Percentiles rank a stretch among this genome's conserved stretches.
phyloP scores from a whole-genome alignment of 1,140 invertebrate species.

The Drosophila pachea region DNA sequence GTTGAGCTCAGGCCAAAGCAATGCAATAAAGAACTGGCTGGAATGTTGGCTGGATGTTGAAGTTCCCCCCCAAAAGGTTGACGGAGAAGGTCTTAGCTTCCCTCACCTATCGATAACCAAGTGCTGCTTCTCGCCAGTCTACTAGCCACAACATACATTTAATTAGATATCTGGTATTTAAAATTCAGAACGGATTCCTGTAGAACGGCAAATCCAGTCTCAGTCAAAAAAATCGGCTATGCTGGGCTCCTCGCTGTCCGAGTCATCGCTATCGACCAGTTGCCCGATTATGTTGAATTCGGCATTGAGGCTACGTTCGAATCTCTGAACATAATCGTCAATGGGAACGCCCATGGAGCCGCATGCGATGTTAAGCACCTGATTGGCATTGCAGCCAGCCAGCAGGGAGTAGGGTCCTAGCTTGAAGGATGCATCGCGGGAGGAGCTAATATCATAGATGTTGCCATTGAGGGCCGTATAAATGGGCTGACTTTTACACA shows the following conservation, averaged over 20 bases:
- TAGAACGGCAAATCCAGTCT: neutral
- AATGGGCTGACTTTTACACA: constrained; percentile 20
- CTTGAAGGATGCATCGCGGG: constrained; percentile 23
- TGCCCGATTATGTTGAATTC: constrained; percentile 57
- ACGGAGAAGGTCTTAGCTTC: too few species aligned
- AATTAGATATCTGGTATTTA: too few species aligned
- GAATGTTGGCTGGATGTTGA: too few species aligned
- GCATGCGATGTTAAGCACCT: constrained; percentile 46
- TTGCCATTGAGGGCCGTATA: constrained; percentile 62
- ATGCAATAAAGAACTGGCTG: too few species aligned
- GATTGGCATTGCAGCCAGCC: constrained; percentile 57
- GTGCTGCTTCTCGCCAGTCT: too few species aligned
- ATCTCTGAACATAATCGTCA: constrained; percentile 28
- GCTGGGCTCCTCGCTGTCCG: neutral
- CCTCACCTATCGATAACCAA: too few species aligned
- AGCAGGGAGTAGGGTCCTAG: constrained; percentile 39
- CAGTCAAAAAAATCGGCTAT: neutral
- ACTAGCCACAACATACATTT: too few species aligned
- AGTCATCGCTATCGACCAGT: constrained; percentile 35
- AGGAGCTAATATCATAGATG: constrained; percentile 55
- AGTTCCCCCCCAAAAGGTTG: too few species aligned
- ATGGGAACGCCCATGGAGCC: constrained; percentile 27
- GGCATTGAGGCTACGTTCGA: constrained; percentile 48
- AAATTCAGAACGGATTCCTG: too few species aligned
- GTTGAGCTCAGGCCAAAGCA: too few species aligned